Evolutionary conservation across 2,113 vertebrate species (phyloP).

Genomic region (Carassius auratus): DNA sequence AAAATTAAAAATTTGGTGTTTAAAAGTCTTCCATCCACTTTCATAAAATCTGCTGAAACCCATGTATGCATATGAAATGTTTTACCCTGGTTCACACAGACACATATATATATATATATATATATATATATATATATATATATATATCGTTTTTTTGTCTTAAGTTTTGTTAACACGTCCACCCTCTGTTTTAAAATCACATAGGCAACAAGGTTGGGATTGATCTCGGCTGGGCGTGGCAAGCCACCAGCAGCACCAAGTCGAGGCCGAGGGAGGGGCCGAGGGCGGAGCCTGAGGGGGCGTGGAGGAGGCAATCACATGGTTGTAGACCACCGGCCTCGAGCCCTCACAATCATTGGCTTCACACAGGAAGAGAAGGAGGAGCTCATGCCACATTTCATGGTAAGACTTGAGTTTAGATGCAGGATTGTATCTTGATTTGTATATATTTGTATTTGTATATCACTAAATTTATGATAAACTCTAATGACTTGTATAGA

Average conservation of each 20-base stretch:
- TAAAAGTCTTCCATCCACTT: background rate
- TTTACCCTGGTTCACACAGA: no score
- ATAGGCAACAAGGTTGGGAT: conserved; percentile 90
- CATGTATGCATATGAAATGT: background rate
- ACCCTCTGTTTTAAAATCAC: background rate
- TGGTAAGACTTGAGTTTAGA: conserved; percentile 72
- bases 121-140: no score
- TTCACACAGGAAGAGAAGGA: conserved; percentile 93
- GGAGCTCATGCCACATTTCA: conserved; percentile 92
- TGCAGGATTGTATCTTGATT: background rate
- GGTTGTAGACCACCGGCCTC: conserved; percentile 95
- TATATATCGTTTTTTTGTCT: background rate
- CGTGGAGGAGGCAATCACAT: conserved; percentile 87
- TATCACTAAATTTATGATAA: background rate
- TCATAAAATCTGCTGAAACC: background rate
- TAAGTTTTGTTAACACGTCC: background rate
- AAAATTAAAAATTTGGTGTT: background rate
- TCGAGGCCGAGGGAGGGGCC: conserved; percentile 79
- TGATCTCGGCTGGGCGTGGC: conserved; percentile 85
- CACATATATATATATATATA: background rate
- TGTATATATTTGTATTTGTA: background rate
- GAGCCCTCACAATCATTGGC: conserved; percentile 86
- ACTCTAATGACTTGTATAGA: conserved; percentile 66
- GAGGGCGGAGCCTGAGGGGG: conserved; percentile 83
- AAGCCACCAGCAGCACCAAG: conserved; percentile 71